Percentiles rank a stretch among this genome's conserved stretches.
phyloP scores from a whole-genome alignment of 1,140 invertebrate species.

The Drosophila nannoptera region DNA sequence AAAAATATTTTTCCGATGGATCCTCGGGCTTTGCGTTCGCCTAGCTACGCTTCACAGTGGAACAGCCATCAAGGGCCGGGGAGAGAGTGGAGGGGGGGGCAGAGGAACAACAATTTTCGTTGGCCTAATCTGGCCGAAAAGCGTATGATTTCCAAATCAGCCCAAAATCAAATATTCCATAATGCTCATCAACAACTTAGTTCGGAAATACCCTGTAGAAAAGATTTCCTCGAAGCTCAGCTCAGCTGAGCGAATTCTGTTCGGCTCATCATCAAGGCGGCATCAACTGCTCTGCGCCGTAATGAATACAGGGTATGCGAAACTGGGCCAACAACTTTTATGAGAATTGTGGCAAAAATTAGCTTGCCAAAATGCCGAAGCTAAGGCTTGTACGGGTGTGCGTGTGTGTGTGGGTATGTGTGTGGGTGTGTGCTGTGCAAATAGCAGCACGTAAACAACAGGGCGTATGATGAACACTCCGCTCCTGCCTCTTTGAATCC shows the following conservation, averaged over 20 bases:
- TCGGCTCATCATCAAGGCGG: background rate
- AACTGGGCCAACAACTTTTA: constrained; percentile 48
- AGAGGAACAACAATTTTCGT: background rate
- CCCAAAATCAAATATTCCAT: constrained; percentile 22
- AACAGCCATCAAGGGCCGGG: background rate
- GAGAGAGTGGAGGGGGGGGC: background rate
- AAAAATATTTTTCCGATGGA: background rate
- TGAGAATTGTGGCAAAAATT: constrained; percentile 57
- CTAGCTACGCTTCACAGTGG: background rate
- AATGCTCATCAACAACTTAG: background rate
- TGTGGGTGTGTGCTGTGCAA: constrained; percentile 11
- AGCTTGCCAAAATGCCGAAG: constrained; percentile 40
- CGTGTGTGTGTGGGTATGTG: constrained; percentile 1
- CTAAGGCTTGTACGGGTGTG: background rate
- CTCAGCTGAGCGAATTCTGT: background rate
- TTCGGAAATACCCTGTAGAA: background rate
- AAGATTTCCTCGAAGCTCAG: background rate
- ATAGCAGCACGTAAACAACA: constrained; percentile 42
- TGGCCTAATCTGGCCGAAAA: constrained; percentile 9
- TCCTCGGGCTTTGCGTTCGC: background rate
- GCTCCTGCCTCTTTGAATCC: background rate
- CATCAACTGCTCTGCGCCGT: background rate
- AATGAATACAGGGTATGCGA: constrained; percentile 21
- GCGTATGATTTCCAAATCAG: constrained; percentile 44
- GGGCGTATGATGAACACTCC: constrained; percentile 31